phyloP scores from a whole-genome alignment of 1,140 invertebrate genomes.

The Triops cancriformis region DNA sequence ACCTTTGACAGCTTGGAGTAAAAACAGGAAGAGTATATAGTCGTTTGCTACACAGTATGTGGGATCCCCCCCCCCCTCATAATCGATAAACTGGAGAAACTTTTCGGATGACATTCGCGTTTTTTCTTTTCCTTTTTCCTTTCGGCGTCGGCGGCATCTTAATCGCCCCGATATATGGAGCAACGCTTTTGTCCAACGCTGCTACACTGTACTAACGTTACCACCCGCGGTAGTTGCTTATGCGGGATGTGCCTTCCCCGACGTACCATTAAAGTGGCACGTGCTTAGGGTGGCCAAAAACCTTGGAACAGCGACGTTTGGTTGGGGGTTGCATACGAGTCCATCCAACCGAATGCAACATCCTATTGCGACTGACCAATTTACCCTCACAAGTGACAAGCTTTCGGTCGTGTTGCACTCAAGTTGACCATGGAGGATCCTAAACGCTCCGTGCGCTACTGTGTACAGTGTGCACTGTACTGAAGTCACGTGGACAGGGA shows the following conservation, averaged over 20 bases:
- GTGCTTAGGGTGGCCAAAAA: not conserved
- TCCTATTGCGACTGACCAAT: not conserved
- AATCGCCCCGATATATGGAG: not conserved
- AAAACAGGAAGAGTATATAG: not conserved
- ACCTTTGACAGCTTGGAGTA: slow-evolving; percentile 6
- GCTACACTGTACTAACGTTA: not conserved
- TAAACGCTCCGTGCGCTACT: no score
- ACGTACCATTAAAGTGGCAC: slow-evolving; percentile 1
- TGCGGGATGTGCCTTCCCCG: slow-evolving; percentile 2
- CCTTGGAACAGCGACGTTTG: not conserved
- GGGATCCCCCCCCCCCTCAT: not conserved
- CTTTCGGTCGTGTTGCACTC: not conserved
- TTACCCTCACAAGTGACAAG: slow-evolving; percentile 1
- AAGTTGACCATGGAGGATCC: not conserved
- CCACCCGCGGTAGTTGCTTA: slow-evolving; percentile 12
- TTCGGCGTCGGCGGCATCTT: not conserved
- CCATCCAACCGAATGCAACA: not conserved
- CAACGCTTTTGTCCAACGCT: not conserved
- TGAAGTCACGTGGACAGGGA: no score
- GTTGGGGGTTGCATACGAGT: not conserved
- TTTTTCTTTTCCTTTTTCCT: not conserved
- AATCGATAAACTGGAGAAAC: slow-evolving; percentile 10
- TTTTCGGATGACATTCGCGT: not conserved
- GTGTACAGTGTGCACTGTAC: no score
- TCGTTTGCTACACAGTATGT: not conserved